phyloP scores from a whole-genome alignment of 2,888 invertebrate genomes.

The Penaeus monodon region DNA sequence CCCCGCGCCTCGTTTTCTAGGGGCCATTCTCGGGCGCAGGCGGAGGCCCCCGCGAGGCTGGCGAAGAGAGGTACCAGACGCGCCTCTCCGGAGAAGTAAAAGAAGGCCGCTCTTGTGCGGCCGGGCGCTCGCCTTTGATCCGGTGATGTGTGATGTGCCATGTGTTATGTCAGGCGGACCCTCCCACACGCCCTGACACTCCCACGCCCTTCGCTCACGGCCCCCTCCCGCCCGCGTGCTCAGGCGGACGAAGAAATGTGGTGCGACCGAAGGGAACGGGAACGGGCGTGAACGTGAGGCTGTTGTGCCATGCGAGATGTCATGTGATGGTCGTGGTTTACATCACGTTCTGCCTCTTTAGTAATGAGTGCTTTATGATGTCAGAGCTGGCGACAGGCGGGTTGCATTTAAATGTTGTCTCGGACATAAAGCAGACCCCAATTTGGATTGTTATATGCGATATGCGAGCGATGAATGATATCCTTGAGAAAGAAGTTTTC shows the following conservation, averaged over 20 bases:
- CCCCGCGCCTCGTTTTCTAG: conserved; percentile 21
- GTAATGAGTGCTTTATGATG: conserved; percentile 54
- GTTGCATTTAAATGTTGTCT: conserved; percentile 45
- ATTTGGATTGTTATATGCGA: conserved; percentile 20
- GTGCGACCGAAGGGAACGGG: not conserved
- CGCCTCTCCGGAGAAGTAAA: conserved; percentile 30
- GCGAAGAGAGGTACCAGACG: conserved; percentile 39
- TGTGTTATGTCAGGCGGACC: conserved; percentile 52
- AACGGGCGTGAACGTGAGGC: conserved; percentile 14
- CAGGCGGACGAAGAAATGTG: conserved; percentile 16
- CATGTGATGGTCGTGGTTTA: conserved; percentile 55
- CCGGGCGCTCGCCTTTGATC: conserved; percentile 44
- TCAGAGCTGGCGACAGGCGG: conserved; percentile 50
- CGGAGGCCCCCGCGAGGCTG: conserved; percentile 29
- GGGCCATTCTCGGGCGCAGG: conserved; percentile 11
- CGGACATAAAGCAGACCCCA: conserved; percentile 25
- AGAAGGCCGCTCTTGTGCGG: conserved; percentile 37
- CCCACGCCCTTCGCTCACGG: conserved; percentile 18
- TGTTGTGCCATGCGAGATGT: conserved; percentile 57
- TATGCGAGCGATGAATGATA: conserved; percentile 17
- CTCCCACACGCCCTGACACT: conserved; percentile 23
- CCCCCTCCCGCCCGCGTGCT: not conserved
- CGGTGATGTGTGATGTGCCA: conserved; percentile 48
- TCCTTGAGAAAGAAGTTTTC: conserved; percentile 7
- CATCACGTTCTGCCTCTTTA: conserved; percentile 58